Percentiles rank a stretch among this genome's conserved stretches.
Conservation (phyloP, 2,888 invertebrate species). For the Hartigia nigra region DNA sequence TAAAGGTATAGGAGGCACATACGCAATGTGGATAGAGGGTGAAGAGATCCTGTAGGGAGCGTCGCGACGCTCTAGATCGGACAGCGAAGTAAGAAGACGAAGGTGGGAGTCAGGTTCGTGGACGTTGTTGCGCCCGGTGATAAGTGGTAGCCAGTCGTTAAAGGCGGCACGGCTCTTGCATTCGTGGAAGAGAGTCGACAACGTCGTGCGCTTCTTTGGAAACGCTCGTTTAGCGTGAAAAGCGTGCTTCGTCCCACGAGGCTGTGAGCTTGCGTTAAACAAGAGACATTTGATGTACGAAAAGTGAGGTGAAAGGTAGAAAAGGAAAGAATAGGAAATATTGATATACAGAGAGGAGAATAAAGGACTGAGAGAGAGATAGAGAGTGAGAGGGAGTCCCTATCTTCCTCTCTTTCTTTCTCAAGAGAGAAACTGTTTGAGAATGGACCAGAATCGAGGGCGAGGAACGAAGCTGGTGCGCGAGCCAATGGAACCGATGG, state of each 20-base stretch:
- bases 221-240: neutral
- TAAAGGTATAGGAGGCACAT: neutral
- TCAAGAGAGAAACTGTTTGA: neutral
- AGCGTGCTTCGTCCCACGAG: neutral
- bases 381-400: slow-evolving; percentile 21
- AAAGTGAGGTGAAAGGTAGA: neutral
- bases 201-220: neutral
- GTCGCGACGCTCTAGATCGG: neutral
- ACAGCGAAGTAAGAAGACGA: neutral
- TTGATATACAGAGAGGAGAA: neutral
- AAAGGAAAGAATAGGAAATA: neutral
- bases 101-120: neutral
- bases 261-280: neutral
- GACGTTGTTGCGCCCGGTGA: neutral
- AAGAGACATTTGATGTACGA: neutral
- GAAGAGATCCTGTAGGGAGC: neutral
- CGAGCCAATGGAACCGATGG: slow-evolving; percentile 61
- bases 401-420: neutral
- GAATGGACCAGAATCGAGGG: neutral
- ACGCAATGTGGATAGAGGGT: neutral
- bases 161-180: neutral
- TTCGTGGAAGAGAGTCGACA: neutral
- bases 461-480: slow-evolving; percentile 31
- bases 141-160: slow-evolving; percentile 1
- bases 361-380: neutral